Conservation (phyloP, 1,140 invertebrate genomes). For the fruit fly (Drosophila melanogaster) region DNA sequence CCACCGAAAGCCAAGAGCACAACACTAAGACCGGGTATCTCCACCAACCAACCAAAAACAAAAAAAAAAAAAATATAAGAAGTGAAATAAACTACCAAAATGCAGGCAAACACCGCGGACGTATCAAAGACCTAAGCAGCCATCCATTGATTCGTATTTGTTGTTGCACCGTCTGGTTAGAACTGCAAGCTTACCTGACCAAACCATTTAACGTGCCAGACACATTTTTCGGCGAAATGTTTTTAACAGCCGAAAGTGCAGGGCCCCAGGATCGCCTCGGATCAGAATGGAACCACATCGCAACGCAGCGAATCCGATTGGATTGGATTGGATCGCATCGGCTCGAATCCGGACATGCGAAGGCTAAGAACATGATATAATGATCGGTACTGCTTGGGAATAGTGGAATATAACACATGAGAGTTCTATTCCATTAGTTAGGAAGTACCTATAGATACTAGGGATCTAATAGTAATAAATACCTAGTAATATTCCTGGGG, state of each 20-base stretch:
- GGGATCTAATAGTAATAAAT: no score
- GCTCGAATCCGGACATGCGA: constrained; percentile 49
- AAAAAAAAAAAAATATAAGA: neutral
- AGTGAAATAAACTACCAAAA: constrained; percentile 21
- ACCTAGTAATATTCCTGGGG: no score
- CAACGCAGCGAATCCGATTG: constrained; percentile 15
- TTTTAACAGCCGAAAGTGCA: constrained; percentile 73
- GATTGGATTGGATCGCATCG: constrained; percentile 9
- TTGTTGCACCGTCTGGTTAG: constrained; percentile 79
- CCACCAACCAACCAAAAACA: constrained; percentile 4
- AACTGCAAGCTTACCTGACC: constrained; percentile 76
- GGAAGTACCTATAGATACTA: neutral
- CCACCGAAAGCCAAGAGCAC: constrained; percentile 56
- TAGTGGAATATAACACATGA: neutral
- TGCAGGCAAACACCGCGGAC: constrained; percentile 67
- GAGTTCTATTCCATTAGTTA: neutral
- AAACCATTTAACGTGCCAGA: constrained; percentile 81
- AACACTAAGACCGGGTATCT: constrained; percentile 10
- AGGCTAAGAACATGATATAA: constrained; percentile 51
- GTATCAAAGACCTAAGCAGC: constrained; percentile 77
- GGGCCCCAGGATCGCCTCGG: constrained; percentile 36
- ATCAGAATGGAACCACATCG: constrained; percentile 8
- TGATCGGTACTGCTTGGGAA: neutral
- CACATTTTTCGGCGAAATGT: constrained; percentile 82
- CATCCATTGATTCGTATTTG: constrained; percentile 75